Evolutionary conservation across 2,113 vertebrate species (phyloP), one percentile per base, ranked within the genome.

Genomic region (Sinocyclocheilus anshuiensis): DNA sequence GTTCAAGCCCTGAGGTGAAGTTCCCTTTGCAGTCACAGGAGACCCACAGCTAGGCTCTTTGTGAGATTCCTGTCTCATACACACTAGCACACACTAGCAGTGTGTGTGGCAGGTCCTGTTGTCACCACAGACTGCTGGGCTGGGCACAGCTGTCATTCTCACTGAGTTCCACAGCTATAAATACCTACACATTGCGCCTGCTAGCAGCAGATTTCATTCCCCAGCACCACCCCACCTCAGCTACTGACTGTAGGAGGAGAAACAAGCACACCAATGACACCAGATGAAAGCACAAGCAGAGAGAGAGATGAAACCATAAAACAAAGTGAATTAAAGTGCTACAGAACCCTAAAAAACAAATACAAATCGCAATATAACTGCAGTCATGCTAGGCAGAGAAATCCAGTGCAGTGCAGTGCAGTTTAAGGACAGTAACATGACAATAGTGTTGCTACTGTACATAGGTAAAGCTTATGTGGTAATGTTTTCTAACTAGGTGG

Each of bases 81-180:
- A 57, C 63, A 4, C 77, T 3, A 11, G n/a, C 79, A 13, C 36
- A 67, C 39, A 29, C 29, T 29, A 72, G 53, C 36, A 11, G 48
- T 61, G 65, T 74, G 67, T 82, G 77, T 83, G 33, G 65, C 39
- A 33, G 36, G 67, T 85, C 83, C 74, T 80, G 86, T 83, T 29
- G 76, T 69, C n/a, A 4, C 78, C 77, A 87, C 86, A 83, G 84
- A 80, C 84, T 83, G 81, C 87, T 86, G 48, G 87, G 87, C 74
- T 36, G 76, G 59, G 86, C 88, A 88, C 86, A 89, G 84, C 86
- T 89, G 84, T 84, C 84, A 81, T 86, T 88, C 83, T 84, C 84
- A 39, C 85, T 71, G 75, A 86, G 82, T 86, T 50, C 84, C 69
- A 42, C 71, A 77, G 77, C 86, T 86, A 86, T 76, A 87, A 78